These are phyloP conservation scores for Eospalax fontanierii DNA, from an alignment of 2,797 vertebrate genomes.

Conservation along the genomic window DNA sequence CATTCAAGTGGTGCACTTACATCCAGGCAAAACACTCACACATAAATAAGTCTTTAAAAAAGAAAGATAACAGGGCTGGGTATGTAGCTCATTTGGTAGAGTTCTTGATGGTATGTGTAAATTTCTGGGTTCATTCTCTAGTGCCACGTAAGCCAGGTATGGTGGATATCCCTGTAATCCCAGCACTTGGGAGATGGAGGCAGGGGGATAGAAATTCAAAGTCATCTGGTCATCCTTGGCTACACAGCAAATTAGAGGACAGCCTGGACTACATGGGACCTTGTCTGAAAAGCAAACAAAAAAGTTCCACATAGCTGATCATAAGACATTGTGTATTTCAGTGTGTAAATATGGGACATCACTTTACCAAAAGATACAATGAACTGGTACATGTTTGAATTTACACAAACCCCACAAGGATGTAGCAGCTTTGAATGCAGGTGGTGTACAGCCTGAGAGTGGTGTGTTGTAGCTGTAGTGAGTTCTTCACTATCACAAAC, in stretches of 20 bases:
- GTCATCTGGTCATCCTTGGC: background rate
- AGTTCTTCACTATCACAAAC: background rate
- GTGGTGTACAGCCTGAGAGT: fast-evolving
- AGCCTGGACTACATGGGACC: background rate
- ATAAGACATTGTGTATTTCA: background rate
- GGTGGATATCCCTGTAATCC: background rate
- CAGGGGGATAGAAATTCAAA: background rate
- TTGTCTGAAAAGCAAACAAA: background rate
- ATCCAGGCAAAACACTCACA: no score
- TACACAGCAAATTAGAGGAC: background rate
- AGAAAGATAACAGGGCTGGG: background rate
- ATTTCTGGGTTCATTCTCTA: background rate
- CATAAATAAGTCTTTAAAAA: background rate
- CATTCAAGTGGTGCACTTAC: no score
- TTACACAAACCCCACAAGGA: background rate
- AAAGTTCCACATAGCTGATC: background rate
- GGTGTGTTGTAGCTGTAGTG: no score
- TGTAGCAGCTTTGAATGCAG: background rate
- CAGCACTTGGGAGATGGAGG: background rate
- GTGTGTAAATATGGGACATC: background rate
- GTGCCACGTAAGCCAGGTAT: background rate
- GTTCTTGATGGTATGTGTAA: background rate
- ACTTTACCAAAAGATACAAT: background rate
- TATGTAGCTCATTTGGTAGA: background rate
- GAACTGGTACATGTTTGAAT: background rate